These are phyloP conservation scores for Philopotamus ludificatus DNA, from an alignment of 1,140 invertebrate genomes.

Conservation along the genomic window DNA sequence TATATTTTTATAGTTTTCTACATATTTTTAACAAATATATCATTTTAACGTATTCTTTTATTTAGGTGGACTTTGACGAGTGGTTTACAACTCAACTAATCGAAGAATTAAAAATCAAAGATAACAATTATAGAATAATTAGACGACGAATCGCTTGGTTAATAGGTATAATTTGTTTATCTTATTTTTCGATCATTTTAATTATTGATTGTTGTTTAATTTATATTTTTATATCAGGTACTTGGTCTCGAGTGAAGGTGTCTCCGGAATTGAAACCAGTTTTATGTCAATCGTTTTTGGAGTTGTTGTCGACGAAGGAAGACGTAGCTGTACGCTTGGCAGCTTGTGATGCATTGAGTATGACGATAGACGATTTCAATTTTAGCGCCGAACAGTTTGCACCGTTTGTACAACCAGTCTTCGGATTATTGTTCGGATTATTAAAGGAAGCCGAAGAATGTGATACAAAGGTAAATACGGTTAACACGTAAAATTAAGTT, in stretches of 20 bases:
- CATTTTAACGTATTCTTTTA: background rate
- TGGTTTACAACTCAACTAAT: slow-evolving; percentile 86
- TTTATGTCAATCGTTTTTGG: slow-evolving; percentile 76
- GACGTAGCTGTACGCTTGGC: slow-evolving; percentile 84
- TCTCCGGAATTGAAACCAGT: slow-evolving; percentile 73
- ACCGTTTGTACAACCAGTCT: slow-evolving; percentile 75
- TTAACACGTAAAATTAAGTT: too few relatives aligned
- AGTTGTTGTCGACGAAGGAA: slow-evolving; percentile 68
- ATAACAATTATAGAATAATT: slow-evolving; percentile 85
- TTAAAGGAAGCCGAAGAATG: slow-evolving; percentile 87
- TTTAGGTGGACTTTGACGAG: slow-evolving; percentile 82
- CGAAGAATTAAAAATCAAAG: slow-evolving; percentile 77
- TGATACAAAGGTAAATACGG: slow-evolving; percentile 83
- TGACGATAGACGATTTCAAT: slow-evolving; percentile 88
- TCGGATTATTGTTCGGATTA: slow-evolving; percentile 77
- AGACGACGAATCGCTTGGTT: slow-evolving; percentile 85
- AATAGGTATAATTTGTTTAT: slow-evolving; percentile 57
- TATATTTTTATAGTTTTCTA: slow-evolving; percentile 48
- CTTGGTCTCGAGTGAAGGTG: slow-evolving; percentile 86
- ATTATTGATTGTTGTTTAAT: slow-evolving; percentile 11
- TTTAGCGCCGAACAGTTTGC: slow-evolving; percentile 84
- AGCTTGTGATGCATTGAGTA: slow-evolving; percentile 73
- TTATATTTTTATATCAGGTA: slow-evolving; percentile 49
- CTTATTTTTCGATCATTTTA: slow-evolving; percentile 11
- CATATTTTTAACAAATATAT: background rate